phyloP scores from a whole-genome alignment of 2,797 vertebrate genomes.

The Crypturellus tataupa region DNA sequence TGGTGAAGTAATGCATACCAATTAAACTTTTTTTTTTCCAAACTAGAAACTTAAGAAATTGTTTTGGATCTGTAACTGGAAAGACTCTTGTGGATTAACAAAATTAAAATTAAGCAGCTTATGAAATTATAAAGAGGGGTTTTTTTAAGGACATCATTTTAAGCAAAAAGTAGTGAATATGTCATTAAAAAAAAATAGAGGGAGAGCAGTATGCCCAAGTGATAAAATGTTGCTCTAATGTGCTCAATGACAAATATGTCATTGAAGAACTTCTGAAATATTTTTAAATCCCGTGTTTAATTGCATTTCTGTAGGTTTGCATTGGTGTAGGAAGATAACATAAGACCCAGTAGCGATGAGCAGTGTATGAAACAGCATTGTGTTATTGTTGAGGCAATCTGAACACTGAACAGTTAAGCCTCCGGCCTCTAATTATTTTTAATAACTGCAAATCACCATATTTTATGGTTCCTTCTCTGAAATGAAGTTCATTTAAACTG shows the following conservation, averaged over 20 bases:
- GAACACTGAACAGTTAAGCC: background rate
- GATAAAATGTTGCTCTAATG: background rate
- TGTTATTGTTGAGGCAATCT: background rate
- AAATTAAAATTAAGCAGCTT: background rate
- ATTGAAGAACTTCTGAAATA: background rate
- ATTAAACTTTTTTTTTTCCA: background rate
- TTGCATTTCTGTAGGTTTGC: background rate
- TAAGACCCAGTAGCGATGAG: background rate
- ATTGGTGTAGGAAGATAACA: background rate
- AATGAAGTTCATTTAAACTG: background rate
- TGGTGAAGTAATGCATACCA: background rate
- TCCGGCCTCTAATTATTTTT: background rate
- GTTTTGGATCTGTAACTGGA: background rate
- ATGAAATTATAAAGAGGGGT: background rate
- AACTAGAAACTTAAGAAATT: background rate
- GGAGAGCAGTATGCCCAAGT: background rate
- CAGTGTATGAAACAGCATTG: background rate
- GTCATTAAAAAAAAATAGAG: background rate
- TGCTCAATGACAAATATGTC: no score
- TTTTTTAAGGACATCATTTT: background rate
- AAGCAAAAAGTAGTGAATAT: background rate
- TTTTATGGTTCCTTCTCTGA: background rate
- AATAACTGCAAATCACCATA: background rate
- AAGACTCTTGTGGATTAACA: background rate
- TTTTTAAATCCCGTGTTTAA: background rate